A percentile compares a stretch with the other conserved stretches of the same genome.
Evolutionary conservation across 2,888 invertebrate species (phyloP).

Genomic region (Troides aeacus): DNA sequence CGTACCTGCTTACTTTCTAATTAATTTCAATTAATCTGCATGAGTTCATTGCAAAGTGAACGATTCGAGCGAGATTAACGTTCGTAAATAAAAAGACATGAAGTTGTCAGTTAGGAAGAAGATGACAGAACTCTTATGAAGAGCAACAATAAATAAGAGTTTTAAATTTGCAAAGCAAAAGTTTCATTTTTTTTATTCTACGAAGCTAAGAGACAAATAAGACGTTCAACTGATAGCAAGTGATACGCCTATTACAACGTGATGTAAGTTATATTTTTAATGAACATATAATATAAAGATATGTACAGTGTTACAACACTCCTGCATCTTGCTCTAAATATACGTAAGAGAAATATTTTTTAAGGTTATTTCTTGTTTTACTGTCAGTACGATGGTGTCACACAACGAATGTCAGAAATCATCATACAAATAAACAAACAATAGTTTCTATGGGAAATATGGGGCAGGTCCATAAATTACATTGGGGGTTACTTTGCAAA

Average conservation of each 20-base stretch:
- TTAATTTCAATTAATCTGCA: constrained; percentile 19
- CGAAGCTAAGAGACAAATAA: no score
- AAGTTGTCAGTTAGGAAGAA: not conserved
- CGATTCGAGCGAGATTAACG: not conserved
- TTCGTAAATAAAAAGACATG: not conserved
- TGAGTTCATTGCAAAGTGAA: not conserved
- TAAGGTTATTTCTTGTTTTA: not conserved
- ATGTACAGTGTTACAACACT: no score
- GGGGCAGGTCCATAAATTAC: constrained; percentile 11
- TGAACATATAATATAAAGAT: no score
- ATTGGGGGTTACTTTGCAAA: constrained; percentile 18
- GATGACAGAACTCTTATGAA: not conserved
- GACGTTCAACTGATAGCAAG: no score
- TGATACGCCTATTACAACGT: no score
- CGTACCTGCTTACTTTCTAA: constrained; percentile 28
- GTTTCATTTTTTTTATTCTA: no score
- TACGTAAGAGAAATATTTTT: not conserved
- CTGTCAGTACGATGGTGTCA: not conserved
- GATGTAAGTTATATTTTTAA: no score
- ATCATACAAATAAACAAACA: constrained; percentile 2
- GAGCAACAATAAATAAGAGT: not conserved
- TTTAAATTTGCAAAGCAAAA: no score
- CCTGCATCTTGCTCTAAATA: not conserved
- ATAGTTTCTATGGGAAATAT: constrained; percentile 3
- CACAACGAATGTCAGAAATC: not conserved